A percentile compares a stretch with the other conserved stretches of the same genome.
phyloP scores from a whole-genome alignment of 1,140 invertebrate genomes.

The Littorina saxatilis region DNA sequence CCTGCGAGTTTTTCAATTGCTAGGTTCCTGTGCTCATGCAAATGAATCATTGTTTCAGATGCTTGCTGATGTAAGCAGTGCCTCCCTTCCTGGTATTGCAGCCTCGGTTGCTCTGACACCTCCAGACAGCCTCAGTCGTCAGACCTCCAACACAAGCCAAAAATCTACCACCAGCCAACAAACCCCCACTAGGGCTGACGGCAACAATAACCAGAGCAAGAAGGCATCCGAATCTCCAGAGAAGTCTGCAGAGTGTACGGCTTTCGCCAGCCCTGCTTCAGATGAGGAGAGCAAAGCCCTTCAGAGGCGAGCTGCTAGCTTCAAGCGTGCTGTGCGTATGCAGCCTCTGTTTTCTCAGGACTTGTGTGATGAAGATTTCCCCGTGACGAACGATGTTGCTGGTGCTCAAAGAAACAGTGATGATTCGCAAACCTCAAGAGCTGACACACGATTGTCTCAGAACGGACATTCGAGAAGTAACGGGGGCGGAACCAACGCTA shows the following conservation, averaged over 20 bases:
- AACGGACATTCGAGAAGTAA: too few relatives aligned
- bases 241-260: background rate
- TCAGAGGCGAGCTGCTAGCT: conserved; percentile 53
- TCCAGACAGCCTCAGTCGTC: background rate
- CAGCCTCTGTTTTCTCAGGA: conserved; percentile 51
- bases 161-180: background rate
- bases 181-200: background rate
- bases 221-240: conserved; percentile 4
- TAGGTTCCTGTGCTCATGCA: too few relatives aligned
- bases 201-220: conserved; percentile 3
- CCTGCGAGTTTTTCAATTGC: too few relatives aligned
- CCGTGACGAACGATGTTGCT: background rate
- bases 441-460: too few relatives aligned
- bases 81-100: conserved; percentile 11
- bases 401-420: background rate
- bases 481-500: background rate
- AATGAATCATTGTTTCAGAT: conserved; percentile 26
- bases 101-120: background rate
- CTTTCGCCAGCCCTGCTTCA: background rate
- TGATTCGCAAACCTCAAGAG: too few relatives aligned
- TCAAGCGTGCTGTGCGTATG: conserved; percentile 50
- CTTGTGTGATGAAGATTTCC: background rate
- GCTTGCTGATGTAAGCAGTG: background rate
- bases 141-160: background rate
- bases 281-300: background rate